A percentile compares a stretch with the other conserved stretches of the same genome.
phyloP scores from a whole-genome alignment of 1,140 invertebrate genomes.

The Orius insidiosus region DNA sequence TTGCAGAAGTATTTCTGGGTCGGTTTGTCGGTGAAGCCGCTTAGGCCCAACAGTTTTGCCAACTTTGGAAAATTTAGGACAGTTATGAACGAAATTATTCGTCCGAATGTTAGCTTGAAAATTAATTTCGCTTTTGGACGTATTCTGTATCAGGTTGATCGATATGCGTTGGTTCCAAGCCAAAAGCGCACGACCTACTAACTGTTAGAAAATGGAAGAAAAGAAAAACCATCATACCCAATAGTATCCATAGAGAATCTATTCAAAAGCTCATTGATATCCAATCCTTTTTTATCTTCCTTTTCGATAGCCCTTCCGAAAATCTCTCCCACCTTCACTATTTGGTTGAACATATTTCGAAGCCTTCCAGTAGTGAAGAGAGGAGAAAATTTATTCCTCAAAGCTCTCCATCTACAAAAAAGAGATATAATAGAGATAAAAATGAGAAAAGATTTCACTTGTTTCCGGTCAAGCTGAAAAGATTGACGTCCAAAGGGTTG shows the following conservation, averaged over 20 bases:
- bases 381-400: constrained; percentile 38
- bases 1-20: constrained; percentile 15
- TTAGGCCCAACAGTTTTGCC: constrained; percentile 5
- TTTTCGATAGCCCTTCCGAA: constrained; percentile 25
- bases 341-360: constrained; percentile 33
- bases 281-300: constrained; percentile 19
- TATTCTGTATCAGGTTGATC: constrained; percentile 34
- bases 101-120: constrained; percentile 13
- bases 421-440: too few species aligned
- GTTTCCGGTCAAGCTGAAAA: constrained; percentile 22
- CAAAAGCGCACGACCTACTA: constrained; percentile 34
- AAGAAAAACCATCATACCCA: constrained; percentile 20
- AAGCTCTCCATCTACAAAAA: constrained; percentile 31
- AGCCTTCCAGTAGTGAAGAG: constrained; percentile 41
- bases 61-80: constrained; percentile 10
- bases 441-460: too few species aligned
- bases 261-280: constrained; percentile 35
- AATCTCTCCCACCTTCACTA: constrained; percentile 26
- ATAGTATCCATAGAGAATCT: constrained; percentile 44
- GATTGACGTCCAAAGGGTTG: constrained; percentile 19
- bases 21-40: constrained; percentile 7
- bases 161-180: constrained; percentile 37
- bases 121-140: constrained; percentile 19
- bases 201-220: too few species aligned
- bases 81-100: constrained; percentile 2